Evolutionary conservation across 2,113 vertebrate species (phyloP).

Genomic region (Aphyosemion australe): DNA sequence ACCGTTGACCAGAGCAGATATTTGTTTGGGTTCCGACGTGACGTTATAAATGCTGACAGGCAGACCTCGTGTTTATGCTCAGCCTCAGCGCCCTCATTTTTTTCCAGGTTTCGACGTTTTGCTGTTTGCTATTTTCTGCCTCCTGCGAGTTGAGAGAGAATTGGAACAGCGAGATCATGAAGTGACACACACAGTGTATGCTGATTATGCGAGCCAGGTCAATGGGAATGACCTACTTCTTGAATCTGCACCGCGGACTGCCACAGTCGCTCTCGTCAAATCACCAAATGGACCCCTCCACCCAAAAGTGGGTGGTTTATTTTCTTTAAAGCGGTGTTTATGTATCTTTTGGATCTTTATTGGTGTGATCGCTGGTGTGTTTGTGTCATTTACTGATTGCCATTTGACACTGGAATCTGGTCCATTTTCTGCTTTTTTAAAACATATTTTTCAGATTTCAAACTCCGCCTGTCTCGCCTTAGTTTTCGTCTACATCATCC

Average conservation of each 20-base stretch:
- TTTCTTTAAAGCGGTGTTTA: not conserved
- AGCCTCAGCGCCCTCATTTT: constrained; percentile 13
- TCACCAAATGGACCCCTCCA: constrained; percentile 62
- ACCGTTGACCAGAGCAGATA: not conserved
- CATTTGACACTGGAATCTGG: not conserved
- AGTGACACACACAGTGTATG: constrained; percentile 41
- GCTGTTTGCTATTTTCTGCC: constrained; percentile 36
- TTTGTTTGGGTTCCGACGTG: not conserved
- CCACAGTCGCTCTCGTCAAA: constrained; percentile 82
- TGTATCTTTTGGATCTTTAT: constrained; percentile 17
- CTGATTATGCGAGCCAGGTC: constrained; percentile 74
- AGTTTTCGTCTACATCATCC: constrained; percentile 18
- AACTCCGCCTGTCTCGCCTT: constrained; percentile 4
- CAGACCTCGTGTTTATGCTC: constrained; percentile 22
- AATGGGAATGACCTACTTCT: constrained; percentile 79
- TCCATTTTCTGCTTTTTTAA: constrained; percentile 15
- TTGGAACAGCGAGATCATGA: constrained; percentile 40
- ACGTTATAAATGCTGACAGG: not conserved
- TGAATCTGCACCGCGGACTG: constrained; percentile 47
- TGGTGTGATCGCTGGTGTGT: constrained; percentile 4
- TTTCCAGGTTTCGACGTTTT: constrained; percentile 15
- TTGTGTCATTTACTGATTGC: constrained; percentile 4
- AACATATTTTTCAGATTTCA: constrained; percentile 2
- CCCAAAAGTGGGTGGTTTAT: constrained; percentile 51
- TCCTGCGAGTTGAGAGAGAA: constrained; percentile 33